These are phyloP conservation scores for Perdita meconis DNA, from an alignment of 2,888 invertebrate species.

Conservation along the genomic window DNA sequence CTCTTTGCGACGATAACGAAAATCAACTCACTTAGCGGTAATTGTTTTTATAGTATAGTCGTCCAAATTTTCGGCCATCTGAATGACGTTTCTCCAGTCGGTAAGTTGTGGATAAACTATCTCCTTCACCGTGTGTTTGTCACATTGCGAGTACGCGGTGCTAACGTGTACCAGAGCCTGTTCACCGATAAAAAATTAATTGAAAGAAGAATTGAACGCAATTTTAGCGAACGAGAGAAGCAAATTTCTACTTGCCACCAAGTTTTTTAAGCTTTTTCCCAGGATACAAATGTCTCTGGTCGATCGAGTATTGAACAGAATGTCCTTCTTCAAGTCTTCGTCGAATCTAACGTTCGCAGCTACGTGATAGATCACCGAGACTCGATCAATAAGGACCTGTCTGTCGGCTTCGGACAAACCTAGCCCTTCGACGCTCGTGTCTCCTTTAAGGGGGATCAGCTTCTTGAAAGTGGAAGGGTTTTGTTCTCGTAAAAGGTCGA, in stretches of 20 bases:
- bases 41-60: constrained; percentile 86
- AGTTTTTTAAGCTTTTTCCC: constrained; percentile 86
- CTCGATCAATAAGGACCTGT: constrained; percentile 84
- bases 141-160: constrained; percentile 94
- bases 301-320: constrained; percentile 88
- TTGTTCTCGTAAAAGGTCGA: constrained; percentile 86
- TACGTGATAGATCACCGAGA: constrained; percentile 87
- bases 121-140: constrained; percentile 90
- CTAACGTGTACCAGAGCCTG: constrained; percentile 92
- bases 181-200: neutral
- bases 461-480: constrained; percentile 87
- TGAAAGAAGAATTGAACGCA: no score
- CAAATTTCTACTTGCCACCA: constrained; percentile 82
- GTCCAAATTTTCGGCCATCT: constrained; percentile 88
- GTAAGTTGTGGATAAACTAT: constrained; percentile 89
- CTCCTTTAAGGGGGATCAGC: constrained; percentile 88
- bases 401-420: constrained; percentile 85
- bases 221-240: no score
- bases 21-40: constrained; percentile 86
- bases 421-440: constrained; percentile 86
- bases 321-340: constrained; percentile 89
- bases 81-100: constrained; percentile 89
- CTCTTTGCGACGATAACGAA: no score
- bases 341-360: constrained; percentile 91
- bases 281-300: constrained; percentile 88